These are phyloP conservation scores for Lithophane leautieri DNA, from an alignment of 2,888 invertebrate species.

Conservation along the genomic window DNA sequence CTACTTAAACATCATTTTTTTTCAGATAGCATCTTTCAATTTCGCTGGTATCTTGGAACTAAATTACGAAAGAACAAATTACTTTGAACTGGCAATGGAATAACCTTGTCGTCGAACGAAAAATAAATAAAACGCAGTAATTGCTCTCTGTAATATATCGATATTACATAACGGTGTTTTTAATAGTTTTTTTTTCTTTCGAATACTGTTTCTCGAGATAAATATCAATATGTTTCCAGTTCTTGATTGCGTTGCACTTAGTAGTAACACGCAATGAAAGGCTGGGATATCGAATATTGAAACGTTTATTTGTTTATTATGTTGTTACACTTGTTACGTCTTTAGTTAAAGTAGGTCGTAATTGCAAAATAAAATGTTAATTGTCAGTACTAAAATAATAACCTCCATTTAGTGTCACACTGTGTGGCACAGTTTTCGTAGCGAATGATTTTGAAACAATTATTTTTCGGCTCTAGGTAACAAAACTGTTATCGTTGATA, in stretches of 20 bases:
- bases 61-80: conserved; percentile 59
- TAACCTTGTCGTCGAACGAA: conserved; percentile 67
- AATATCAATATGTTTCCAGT: conserved; percentile 47
- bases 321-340: conserved; percentile 45
- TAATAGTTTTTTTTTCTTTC: conserved; percentile 57
- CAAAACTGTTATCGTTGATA: too few species aligned
- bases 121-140: conserved; percentile 64
- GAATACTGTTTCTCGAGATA: conserved; percentile 53
- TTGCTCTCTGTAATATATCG: conserved; percentile 66
- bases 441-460: conserved; percentile 11
- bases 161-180: conserved; percentile 71
- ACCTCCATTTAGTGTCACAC: conserved; percentile 22
- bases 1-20: conserved; percentile 7
- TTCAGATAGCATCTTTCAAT: conserved; percentile 34
- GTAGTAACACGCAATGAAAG: conserved; percentile 50
- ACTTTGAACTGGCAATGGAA: conserved; percentile 60
- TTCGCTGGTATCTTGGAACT: conserved; percentile 49
- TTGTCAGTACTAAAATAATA: conserved; percentile 31
- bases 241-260: conserved; percentile 47
- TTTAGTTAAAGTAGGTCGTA: conserved; percentile 41
- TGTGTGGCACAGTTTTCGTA: conserved; percentile 3
- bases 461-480: not conserved
- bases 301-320: conserved; percentile 47
- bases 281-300: conserved; percentile 42
- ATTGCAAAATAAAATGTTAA: conserved; percentile 44